phyloP scores from a whole-genome alignment of 1,140 invertebrate genomes.

The Oncopodura yosiiana region DNA sequence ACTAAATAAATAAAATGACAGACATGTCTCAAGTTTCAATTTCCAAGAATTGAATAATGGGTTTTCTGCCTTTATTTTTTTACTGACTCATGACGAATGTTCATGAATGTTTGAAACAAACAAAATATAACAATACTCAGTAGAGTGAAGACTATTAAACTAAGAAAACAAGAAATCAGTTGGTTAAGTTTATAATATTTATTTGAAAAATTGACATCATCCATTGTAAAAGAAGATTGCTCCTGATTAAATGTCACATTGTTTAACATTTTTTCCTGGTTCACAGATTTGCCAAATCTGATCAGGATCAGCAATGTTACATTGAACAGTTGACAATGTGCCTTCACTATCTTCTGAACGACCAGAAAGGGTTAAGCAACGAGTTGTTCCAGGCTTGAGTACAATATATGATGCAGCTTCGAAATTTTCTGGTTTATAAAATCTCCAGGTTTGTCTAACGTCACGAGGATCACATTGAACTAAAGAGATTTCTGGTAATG shows the following conservation, averaged over 20 bases:
- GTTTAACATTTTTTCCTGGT: conserved; percentile 3
- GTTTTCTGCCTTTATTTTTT: too few relatives aligned
- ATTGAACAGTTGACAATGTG: not conserved
- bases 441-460: conserved; percentile 12
- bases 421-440: conserved; percentile 11
- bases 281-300: conserved; percentile 27
- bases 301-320: conserved; percentile 6
- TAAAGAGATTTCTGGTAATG: not conserved
- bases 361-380: conserved; percentile 3
- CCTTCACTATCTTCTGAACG: not conserved
- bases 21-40: too few relatives aligned
- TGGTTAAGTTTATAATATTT: not conserved
- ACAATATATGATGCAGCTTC: conserved; percentile 10
- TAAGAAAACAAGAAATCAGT: conserved; percentile 3
- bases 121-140: conserved; percentile 1
- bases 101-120: conserved; percentile 5
- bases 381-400: not conserved
- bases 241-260: conserved; percentile 20
- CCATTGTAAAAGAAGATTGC: not conserved
- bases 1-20: too few relatives aligned
- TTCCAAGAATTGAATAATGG: too few relatives aligned
- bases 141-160: not conserved
- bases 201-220: not conserved
- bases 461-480: conserved; percentile 18
- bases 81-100: too few relatives aligned